Conservation (phyloP, 2,113 vertebrate species). For the Epinephelus lanceolatus region DNA sequence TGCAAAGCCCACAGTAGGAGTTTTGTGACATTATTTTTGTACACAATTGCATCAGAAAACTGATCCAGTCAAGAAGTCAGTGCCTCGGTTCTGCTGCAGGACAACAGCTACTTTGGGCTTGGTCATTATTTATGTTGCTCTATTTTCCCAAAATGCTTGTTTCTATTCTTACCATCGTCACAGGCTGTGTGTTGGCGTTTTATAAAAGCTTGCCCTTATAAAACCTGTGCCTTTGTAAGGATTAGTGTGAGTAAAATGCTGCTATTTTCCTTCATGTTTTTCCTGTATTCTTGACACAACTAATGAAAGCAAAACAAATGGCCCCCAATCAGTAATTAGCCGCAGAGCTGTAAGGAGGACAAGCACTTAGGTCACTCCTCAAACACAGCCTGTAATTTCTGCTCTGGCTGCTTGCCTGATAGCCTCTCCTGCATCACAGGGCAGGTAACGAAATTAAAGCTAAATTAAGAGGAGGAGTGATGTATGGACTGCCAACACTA, state of each 20-base stretch:
- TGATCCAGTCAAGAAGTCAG: background rate
- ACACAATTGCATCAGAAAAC: background rate
- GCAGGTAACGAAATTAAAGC: slow-evolving; percentile 27
- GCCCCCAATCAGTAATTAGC: background rate
- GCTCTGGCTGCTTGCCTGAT: background rate
- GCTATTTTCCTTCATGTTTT: background rate
- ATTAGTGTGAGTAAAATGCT: slow-evolving; percentile 15
- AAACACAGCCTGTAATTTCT: slow-evolving; percentile 21
- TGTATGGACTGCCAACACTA: slow-evolving; percentile 10
- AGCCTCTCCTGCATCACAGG: slow-evolving; percentile 1
- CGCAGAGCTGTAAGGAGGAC: background rate
- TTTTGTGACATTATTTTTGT: background rate
- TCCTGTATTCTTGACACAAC: background rate
- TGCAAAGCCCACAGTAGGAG: background rate
- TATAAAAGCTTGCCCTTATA: slow-evolving; percentile 11
- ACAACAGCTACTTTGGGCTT: background rate
- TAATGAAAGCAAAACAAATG: slow-evolving; percentile 13
- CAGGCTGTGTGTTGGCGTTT: background rate
- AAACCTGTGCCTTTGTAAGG: background rate
- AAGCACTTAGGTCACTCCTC: background rate
- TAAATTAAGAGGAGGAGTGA: slow-evolving; percentile 28
- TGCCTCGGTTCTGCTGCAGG: background rate
- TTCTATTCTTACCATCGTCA: background rate
- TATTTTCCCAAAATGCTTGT: slow-evolving; percentile 15
- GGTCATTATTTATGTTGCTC: slow-evolving; percentile 28